Conservation (phyloP, 2,797 vertebrate species). For the Notolabrus celidotus region DNA sequence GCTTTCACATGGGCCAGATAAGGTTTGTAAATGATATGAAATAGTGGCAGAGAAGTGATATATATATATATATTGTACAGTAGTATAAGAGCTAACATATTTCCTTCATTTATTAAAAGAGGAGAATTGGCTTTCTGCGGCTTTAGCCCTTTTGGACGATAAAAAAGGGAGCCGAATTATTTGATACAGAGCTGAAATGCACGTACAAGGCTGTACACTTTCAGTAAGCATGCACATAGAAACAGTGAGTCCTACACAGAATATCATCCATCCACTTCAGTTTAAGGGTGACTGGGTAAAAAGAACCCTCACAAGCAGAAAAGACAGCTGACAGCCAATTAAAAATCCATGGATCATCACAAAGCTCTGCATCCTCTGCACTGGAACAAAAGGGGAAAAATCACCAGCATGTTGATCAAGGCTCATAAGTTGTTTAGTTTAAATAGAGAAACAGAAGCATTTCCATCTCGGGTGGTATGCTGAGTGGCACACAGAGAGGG, state of each 20-base stretch:
- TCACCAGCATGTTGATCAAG: constrained; percentile 70
- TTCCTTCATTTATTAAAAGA: constrained; percentile 54
- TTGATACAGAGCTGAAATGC: constrained; percentile 63
- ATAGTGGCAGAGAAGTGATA: constrained; percentile 33
- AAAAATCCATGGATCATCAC: constrained; percentile 51
- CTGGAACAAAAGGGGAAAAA: constrained; percentile 42
- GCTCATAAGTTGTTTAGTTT: constrained; percentile 33
- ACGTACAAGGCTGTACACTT: constrained; percentile 74
- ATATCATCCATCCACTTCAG: constrained; percentile 33
- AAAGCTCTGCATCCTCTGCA: constrained; percentile 42
- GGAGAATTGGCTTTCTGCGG: constrained; percentile 55
- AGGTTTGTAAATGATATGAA: constrained; percentile 55
- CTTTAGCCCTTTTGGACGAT: constrained; percentile 66
- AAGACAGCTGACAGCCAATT: constrained; percentile 31
- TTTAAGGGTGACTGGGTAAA: constrained; percentile 20
- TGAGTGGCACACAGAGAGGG: too few relatives aligned
- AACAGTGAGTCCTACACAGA: constrained; percentile 69
- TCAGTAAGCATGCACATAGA: constrained; percentile 83
- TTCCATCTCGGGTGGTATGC: constrained; percentile 15
- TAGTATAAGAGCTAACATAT: constrained; percentile 38
- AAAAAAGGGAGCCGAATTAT: constrained; percentile 36
- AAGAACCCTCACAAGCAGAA: constrained; percentile 49
- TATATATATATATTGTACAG: constrained; percentile 43
- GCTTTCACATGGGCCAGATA: constrained; percentile 32
- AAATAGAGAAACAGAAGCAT: constrained; percentile 43